Conservation (phyloP, 2,113 vertebrate species). For the Nasalis larvatus region DNA sequence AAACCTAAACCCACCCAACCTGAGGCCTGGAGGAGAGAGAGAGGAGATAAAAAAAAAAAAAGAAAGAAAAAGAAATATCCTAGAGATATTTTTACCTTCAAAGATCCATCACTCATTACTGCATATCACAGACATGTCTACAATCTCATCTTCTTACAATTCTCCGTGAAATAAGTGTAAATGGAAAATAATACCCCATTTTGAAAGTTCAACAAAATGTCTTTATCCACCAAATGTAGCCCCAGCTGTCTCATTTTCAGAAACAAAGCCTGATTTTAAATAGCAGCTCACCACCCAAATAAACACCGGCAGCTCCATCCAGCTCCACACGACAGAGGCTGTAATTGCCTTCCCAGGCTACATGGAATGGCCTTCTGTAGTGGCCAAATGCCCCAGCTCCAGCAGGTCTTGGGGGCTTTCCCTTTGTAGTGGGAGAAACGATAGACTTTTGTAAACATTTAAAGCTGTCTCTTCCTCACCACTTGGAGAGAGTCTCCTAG, state of each 20-base stretch:
- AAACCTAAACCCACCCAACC: conserved; percentile 70
- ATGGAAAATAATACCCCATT: conserved; percentile 75
- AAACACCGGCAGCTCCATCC: conserved; percentile 45
- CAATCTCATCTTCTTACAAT: conserved; percentile 73
- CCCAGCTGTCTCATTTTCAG: conserved; percentile 71
- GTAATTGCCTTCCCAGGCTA: background rate
- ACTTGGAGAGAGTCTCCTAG: background rate
- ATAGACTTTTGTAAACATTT: background rate
- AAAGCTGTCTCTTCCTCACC: background rate
- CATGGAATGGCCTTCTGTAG: background rate
- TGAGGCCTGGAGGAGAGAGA: conserved; percentile 58
- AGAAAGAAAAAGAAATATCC: conserved; percentile 60
- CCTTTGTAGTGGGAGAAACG: background rate
- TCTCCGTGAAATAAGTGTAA: conserved; percentile 62
- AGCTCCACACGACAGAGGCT: background rate
- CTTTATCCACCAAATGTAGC: conserved; percentile 73
- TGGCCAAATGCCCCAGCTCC: background rate
- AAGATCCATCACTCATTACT: conserved; percentile 81
- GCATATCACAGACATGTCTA: conserved; percentile 69
- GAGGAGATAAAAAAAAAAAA: background rate
- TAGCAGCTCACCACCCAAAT: conserved; percentile 48
- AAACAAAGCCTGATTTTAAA: conserved; percentile 59
- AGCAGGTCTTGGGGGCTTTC: background rate
- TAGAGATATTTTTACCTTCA: conserved; percentile 77
- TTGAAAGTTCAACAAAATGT: conserved; percentile 73